These are phyloP conservation scores for Nomada goodeniana DNA, from an alignment of 2,888 invertebrate genomes.

Conservation along the genomic window DNA sequence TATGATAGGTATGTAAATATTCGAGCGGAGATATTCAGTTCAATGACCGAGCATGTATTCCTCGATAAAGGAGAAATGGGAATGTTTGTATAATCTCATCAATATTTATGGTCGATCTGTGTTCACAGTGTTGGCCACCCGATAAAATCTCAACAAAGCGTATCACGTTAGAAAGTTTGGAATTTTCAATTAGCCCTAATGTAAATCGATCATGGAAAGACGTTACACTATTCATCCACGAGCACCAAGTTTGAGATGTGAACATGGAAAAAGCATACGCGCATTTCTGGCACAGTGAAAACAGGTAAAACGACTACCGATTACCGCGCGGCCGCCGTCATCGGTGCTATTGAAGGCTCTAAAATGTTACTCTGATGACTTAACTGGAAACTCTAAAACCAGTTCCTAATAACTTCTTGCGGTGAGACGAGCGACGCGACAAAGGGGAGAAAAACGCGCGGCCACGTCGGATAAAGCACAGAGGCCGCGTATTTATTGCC, in stretches of 20 bases:
- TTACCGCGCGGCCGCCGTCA: constrained; percentile 44
- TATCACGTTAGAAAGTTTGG: neutral
- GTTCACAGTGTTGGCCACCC: no score
- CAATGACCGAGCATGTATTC: no score
- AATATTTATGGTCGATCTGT: neutral
- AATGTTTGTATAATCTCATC: neutral
- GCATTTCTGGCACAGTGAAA: constrained; percentile 21
- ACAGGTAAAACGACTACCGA: constrained; percentile 43
- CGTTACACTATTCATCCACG: neutral
- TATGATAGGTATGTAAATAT: neutral
- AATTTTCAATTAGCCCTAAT: neutral
- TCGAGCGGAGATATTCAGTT: neutral
- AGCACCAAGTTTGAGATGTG: constrained; percentile 34
- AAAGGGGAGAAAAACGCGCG: constrained; percentile 61
- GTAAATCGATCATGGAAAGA: neutral
- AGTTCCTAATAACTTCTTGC: constrained; percentile 68
- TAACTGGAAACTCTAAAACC: constrained; percentile 70
- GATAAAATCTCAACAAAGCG: neutral
- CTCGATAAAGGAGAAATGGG: neutral
- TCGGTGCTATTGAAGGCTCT: constrained; percentile 59
- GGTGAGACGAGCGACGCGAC: constrained; percentile 50
- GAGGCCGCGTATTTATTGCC: constrained; percentile 51
- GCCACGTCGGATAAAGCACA: constrained; percentile 48
- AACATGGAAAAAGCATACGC: constrained; percentile 9
- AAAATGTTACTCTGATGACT: constrained; percentile 66